Evolutionary conservation across 35 echinoderm and acorn worm genomes (phyloP).

Genomic region (Diadema setosum): DNA sequence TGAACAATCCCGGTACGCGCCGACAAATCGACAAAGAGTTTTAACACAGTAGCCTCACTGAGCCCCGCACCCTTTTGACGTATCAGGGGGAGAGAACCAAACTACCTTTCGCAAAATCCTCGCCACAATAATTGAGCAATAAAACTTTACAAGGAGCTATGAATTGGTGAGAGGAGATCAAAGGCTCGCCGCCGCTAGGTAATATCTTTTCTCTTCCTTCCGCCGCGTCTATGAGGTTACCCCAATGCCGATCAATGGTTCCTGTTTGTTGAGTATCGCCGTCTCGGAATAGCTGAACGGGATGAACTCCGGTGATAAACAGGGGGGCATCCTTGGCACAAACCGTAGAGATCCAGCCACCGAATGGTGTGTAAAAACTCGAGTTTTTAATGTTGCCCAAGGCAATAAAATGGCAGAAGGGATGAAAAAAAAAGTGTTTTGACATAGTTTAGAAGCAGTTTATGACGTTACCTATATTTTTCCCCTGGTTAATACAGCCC

Average conservation of each 20-base stretch:
- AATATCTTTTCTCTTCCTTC: slow-evolving; percentile 17
- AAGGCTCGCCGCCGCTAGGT: slow-evolving; percentile 12
- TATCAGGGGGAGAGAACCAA: not conserved
- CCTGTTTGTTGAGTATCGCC: not conserved
- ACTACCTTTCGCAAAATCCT: not conserved
- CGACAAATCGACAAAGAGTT: not conserved
- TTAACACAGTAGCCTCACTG: not conserved
- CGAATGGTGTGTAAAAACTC: too few relatives aligned
- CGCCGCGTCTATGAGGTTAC: not conserved
- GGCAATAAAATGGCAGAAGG: too few relatives aligned
- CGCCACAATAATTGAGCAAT: slow-evolving; percentile 29
- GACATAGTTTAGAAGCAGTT: not conserved
- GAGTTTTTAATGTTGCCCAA: too few relatives aligned
- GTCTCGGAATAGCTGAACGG: not conserved
- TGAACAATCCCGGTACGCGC: not conserved
- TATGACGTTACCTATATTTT: too few relatives aligned
- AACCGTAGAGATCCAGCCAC: too few relatives aligned
- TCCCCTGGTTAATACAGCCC: too few relatives aligned
- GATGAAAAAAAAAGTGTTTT: too few relatives aligned
- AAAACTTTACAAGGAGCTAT: slow-evolving; percentile 15
- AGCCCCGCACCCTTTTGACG: not conserved
- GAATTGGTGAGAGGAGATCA: not conserved
- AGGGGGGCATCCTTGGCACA: not conserved
- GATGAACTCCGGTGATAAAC: not conserved
- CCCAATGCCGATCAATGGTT: not conserved